A percentile compares a stretch with the other conserved stretches of the same genome.
Conservation (phyloP, 2,888 invertebrate species). For the Latrodectus hesperus region DNA sequence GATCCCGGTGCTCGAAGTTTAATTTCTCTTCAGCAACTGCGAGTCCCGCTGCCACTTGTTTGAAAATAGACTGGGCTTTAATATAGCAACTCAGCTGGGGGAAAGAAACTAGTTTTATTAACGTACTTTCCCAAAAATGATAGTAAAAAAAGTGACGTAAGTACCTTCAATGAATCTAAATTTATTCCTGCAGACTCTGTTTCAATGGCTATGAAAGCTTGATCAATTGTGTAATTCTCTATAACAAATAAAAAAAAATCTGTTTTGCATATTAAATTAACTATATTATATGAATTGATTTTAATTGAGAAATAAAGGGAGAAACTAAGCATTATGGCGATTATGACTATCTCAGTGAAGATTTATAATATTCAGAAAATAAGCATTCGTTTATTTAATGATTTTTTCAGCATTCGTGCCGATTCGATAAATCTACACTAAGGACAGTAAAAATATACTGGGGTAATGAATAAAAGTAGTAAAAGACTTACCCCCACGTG, state of each 20-base stretch:
- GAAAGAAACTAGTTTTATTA: neutral
- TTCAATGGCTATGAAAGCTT: slow-evolving; percentile 28
- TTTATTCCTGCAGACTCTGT: slow-evolving; percentile 9
- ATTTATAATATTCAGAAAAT: no score
- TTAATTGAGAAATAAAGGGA: no score
- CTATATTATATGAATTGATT: no score
- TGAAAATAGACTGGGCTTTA: slow-evolving; percentile 20
- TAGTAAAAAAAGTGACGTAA: neutral
- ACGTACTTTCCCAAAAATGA: neutral
- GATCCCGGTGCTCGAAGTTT: slow-evolving; percentile 28
- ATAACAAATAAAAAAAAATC: neutral
- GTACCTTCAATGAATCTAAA: slow-evolving; percentile 9
- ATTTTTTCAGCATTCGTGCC: no score
- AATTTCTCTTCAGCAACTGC: slow-evolving; percentile 30
- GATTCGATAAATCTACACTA: no score
- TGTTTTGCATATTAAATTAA: no score
- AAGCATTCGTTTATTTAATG: no score
- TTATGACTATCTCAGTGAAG: no score
- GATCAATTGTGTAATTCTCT: slow-evolving; percentile 8
- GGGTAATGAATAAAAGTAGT: no score
- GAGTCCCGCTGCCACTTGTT: slow-evolving; percentile 25
- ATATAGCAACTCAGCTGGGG: slow-evolving; percentile 2
- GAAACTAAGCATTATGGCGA: no score
- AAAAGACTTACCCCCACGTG: no score
- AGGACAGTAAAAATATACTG: no score